Conservation (phyloP, 2,797 vertebrate species). For the Apogon hyalosoma region DNA sequence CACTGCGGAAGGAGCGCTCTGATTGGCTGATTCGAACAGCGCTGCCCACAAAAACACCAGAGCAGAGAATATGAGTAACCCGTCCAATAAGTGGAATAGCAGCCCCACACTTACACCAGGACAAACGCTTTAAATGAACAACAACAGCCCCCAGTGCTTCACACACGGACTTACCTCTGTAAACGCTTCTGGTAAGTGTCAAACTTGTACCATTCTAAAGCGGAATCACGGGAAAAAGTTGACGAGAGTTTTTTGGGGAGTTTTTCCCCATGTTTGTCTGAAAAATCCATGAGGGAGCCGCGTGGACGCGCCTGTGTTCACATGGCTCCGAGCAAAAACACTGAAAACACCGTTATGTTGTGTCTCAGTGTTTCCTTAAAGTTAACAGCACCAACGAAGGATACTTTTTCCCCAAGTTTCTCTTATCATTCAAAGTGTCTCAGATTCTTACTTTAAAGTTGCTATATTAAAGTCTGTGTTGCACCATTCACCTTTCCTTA, state of each 20-base stretch:
- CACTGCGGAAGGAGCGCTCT: constrained; percentile 26
- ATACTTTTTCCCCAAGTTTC: not conserved
- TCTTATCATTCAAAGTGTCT: too few relatives aligned
- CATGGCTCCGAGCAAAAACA: not conserved
- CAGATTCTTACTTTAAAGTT: not conserved
- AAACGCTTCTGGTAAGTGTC: constrained; percentile 49
- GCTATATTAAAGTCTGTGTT: too few relatives aligned
- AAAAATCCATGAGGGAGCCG: constrained; percentile 52
- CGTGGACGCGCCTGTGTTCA: constrained; percentile 41
- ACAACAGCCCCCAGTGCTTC: not conserved
- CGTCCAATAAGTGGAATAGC: not conserved
- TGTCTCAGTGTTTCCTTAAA: too few relatives aligned
- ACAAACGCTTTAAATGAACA: not conserved
- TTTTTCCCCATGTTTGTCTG: constrained; percentile 8
- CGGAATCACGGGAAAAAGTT: not conserved
- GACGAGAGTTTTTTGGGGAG: constrained; percentile 5
- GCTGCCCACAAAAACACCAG: constrained; percentile 57
- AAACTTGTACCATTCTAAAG: not conserved
- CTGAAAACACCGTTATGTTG: not conserved
- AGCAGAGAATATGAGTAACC: constrained; percentile 42
- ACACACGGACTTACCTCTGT: accelerated
- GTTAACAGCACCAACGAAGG: accelerated
- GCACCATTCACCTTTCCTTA: not conserved
- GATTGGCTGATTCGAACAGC: constrained; percentile 85
- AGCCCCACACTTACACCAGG: constrained; percentile 5